phyloP scores from a whole-genome alignment of 2,797 vertebrate species.

The Miichthys miiuy region DNA sequence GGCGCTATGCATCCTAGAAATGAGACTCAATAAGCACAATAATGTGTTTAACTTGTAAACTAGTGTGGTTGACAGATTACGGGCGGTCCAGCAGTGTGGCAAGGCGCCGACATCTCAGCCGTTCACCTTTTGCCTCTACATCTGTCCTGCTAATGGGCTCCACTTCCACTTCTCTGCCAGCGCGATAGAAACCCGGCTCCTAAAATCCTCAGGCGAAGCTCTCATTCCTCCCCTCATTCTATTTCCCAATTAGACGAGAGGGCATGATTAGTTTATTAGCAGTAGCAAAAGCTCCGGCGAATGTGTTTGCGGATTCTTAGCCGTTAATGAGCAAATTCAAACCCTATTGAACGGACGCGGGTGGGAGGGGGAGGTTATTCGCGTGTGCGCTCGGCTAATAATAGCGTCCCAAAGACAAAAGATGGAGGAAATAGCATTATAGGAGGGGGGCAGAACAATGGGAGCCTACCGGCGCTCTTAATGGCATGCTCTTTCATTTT shows the following conservation, averaged over 20 bases:
- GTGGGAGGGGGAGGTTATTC: slow-evolving; percentile 67
- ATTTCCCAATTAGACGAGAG: slow-evolving; percentile 87
- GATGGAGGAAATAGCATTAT: slow-evolving; percentile 90
- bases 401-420: slow-evolving; percentile 90
- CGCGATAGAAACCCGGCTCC: slow-evolving; percentile 59
- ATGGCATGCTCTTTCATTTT: slow-evolving; percentile 90
- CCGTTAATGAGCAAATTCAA: slow-evolving; percentile 90
- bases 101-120: slow-evolving; percentile 74
- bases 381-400: slow-evolving; percentile 84
- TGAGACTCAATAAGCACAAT: slow-evolving; percentile 80
- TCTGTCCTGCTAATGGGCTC: slow-evolving; percentile 84
- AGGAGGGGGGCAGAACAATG: slow-evolving; percentile 82
- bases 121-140: slow-evolving; percentile 85
- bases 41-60: slow-evolving; percentile 88
- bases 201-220: slow-evolving; percentile 78
- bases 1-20: slow-evolving; percentile 70
- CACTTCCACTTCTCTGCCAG: slow-evolving; percentile 67
- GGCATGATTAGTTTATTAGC: slow-evolving; percentile 90
- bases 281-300: slow-evolving; percentile 84
- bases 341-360: slow-evolving; percentile 83
- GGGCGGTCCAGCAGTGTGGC: slow-evolving; percentile 73
- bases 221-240: slow-evolving; percentile 81
- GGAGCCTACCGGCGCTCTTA: slow-evolving; percentile 83
- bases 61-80: slow-evolving; percentile 81
- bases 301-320: slow-evolving; percentile 89